These are phyloP conservation scores for Myotis myotis DNA, from an alignment of 2,797 vertebrate species.

Conservation along the genomic window DNA sequence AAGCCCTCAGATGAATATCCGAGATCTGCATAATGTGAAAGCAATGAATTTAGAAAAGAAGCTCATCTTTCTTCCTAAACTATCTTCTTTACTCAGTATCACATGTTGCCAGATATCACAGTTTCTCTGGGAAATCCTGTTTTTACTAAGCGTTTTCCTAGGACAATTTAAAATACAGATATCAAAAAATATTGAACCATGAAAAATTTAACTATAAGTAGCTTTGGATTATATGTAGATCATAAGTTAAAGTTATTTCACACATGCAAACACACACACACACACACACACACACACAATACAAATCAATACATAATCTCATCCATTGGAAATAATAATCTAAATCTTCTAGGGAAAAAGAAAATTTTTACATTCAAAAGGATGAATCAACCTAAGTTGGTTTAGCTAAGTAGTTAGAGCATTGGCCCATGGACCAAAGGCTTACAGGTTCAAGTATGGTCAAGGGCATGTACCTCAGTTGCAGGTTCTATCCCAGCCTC, in stretches of 20 bases:
- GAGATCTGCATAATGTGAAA: conserved; percentile 27
- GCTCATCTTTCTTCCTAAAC: not conserved
- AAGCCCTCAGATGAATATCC: conserved; percentile 40
- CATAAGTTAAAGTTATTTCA: not conserved
- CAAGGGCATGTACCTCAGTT: too few species aligned
- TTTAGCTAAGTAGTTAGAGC: too few species aligned
- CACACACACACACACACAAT: not conserved
- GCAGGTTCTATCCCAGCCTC: too few species aligned
- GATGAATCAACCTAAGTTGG: not conserved
- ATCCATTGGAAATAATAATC: not conserved
- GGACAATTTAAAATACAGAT: conserved; percentile 26
- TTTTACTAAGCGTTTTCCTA: not conserved
- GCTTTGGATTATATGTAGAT: not conserved
- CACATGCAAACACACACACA: not conserved
- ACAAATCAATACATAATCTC: not conserved
- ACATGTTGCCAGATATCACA: not conserved
- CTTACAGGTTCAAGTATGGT: too few species aligned
- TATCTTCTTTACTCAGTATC: not conserved
- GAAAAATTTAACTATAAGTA: not conserved
- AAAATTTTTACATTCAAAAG: not conserved
- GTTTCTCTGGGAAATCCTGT: not conserved
- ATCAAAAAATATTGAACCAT: not conserved
- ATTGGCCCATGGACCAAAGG: too few species aligned
- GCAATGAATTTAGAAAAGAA: conserved; percentile 25
- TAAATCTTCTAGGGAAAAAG: not conserved